phyloP scores from a whole-genome alignment of 2,113 vertebrate species.

The Gnathonemus echidnorhynchus region DNA sequence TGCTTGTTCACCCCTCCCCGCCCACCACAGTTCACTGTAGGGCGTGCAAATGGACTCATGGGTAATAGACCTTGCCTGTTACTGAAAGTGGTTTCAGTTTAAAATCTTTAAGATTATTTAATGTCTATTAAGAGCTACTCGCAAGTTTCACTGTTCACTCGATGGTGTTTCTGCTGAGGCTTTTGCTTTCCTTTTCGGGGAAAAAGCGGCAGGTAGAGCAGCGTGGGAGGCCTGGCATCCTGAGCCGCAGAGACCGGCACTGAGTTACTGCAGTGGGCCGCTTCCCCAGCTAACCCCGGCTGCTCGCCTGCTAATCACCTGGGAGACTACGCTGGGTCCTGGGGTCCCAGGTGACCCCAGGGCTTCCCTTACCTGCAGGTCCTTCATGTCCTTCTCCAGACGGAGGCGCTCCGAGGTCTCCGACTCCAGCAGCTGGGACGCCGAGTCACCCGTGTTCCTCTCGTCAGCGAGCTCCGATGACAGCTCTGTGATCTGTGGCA shows the following conservation, averaged over 20 bases:
- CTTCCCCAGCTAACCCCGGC: background rate
- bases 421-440: conserved; percentile 87
- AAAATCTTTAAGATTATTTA: background rate
- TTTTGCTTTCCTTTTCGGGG: background rate
- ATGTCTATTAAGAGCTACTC: background rate
- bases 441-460: conserved; percentile 86
- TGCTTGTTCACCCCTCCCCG: background rate
- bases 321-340: background rate
- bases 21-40: background rate
- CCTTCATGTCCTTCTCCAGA: conserved; percentile 89
- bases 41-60: background rate
- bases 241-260: background rate
- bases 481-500: conserved; percentile 81
- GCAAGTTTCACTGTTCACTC: background rate
- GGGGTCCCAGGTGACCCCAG: background rate
- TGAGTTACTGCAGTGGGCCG: background rate
- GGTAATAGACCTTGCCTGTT: background rate
- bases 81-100: background rate
- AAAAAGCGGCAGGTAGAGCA: background rate
- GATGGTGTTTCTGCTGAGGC: background rate
- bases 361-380: conserved; percentile 72
- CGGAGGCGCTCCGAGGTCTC: conserved; percentile 84
- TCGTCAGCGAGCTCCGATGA: conserved; percentile 92
- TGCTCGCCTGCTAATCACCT: background rate
- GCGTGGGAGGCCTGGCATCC: background rate